Evolutionary conservation across 2,797 vertebrate species (phyloP).

Genomic region (Rousettus madagascariensis): DNA sequence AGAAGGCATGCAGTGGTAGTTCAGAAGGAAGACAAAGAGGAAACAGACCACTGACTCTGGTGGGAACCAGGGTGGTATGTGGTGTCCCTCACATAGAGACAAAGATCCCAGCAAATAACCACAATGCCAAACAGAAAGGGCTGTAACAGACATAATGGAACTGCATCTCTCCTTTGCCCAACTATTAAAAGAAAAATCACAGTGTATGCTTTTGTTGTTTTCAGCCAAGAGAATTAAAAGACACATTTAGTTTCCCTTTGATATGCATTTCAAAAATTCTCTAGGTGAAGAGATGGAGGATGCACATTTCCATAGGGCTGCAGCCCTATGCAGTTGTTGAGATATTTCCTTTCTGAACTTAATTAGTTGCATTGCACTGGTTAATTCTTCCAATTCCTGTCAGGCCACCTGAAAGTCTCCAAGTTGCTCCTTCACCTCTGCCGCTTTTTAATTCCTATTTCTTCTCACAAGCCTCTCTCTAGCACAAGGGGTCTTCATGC

Average conservation of each 20-base stretch:
- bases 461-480: not conserved
- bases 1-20: slow-evolving; percentile 59
- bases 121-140: slow-evolving; percentile 62
- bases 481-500: not conserved
- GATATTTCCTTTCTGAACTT: not conserved
- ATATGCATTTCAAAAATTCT: not conserved
- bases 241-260: not conserved
- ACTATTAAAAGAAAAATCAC: slow-evolving; percentile 60
- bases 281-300: not conserved
- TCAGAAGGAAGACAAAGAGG: slow-evolving; percentile 75
- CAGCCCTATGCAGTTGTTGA: not conserved
- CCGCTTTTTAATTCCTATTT: not conserved
- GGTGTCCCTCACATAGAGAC: slow-evolving; percentile 70
- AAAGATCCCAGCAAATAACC: slow-evolving; percentile 66
- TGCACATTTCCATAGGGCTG: not conserved
- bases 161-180: slow-evolving; percentile 35
- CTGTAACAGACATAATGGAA: slow-evolving; percentile 58
- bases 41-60: slow-evolving; percentile 73
- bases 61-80: slow-evolving; percentile 72
- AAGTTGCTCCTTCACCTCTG: not conserved
- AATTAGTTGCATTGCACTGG: not conserved
- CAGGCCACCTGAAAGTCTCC: not conserved
- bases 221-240: slow-evolving; percentile 35
- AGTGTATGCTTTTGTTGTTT: slow-evolving; percentile 40
- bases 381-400: not conserved